Evolutionary conservation across 2,797 vertebrate species (phyloP).

Genomic region (Xenentodon cancila): DNA sequence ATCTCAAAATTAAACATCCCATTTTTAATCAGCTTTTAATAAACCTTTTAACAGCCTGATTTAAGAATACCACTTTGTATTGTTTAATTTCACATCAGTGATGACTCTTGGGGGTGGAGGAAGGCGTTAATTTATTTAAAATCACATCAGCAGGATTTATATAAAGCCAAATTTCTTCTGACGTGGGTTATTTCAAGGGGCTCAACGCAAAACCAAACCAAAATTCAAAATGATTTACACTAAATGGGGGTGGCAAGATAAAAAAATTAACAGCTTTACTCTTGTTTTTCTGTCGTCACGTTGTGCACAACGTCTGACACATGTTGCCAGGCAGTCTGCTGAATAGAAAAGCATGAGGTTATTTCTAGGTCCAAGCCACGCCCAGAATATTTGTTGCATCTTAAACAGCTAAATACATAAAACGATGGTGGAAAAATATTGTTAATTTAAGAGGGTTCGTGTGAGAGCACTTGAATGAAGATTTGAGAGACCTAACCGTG

Average conservation of each 20-base stretch:
- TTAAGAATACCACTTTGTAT: too few species aligned
- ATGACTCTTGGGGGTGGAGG: too few species aligned
- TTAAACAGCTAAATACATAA: background rate
- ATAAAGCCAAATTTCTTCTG: too few species aligned
- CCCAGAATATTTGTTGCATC: background rate
- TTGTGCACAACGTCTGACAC: slow-evolving; percentile 5
- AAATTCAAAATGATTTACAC: too few species aligned
- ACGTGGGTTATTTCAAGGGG: too few species aligned
- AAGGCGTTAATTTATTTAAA: too few species aligned
- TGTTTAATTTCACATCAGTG: too few species aligned
- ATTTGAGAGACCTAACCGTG: slow-evolving; percentile 12
- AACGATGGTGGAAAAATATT: background rate
- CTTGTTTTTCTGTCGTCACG: background rate
- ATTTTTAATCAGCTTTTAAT: too few species aligned
- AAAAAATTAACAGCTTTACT: background rate
- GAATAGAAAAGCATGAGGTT: slow-evolving; percentile 10
- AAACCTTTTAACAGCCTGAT: too few species aligned
- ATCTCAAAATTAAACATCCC: too few species aligned
- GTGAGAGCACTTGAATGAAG: slow-evolving; percentile 8
- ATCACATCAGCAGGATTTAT: too few species aligned
- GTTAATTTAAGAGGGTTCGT: background rate
- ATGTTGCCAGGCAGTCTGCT: background rate
- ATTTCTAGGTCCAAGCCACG: background rate
- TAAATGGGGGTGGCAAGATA: too few species aligned
- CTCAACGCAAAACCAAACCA: background rate